Conservation (phyloP, 2,113 vertebrate species). For the Pelecanus crispus region DNA sequence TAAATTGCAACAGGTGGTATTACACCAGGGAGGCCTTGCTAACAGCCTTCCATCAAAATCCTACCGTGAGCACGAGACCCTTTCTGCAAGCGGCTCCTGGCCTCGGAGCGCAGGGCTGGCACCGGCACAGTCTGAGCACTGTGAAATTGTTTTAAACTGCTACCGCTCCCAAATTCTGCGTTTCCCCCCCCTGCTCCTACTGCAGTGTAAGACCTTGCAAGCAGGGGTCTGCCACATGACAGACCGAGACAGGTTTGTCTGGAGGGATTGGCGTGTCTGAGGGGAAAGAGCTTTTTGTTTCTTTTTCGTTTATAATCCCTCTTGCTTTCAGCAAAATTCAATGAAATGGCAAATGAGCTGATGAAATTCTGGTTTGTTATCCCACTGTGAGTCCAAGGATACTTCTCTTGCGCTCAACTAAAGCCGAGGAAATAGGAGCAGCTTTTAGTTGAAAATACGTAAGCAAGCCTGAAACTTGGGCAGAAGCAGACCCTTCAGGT, state of each 20-base stretch:
- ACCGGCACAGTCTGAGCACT: not conserved
- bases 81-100: not conserved
- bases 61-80: not conserved
- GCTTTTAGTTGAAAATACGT: not conserved
- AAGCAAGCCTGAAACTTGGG: not conserved
- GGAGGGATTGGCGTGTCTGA: not conserved
- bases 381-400: not conserved
- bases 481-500: not conserved
- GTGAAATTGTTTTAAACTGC: not conserved
- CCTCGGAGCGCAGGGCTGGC: not conserved
- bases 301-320: not conserved
- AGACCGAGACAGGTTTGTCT: not conserved
- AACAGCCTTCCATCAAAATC: not conserved
- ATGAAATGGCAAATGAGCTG: not conserved
- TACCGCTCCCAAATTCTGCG: not conserved
- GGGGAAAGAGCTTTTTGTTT: not conserved
- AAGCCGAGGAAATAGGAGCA: not conserved
- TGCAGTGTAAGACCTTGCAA: not conserved
- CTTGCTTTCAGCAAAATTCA: conserved; percentile 4
- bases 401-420: not conserved
- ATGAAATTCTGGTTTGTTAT: not conserved
- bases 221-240: not conserved
- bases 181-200: accelerated
- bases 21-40: not conserved
- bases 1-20: not conserved